These are phyloP conservation scores for Cacatua alba DNA, from an alignment of 2,113 vertebrate species.

Conservation along the genomic window DNA sequence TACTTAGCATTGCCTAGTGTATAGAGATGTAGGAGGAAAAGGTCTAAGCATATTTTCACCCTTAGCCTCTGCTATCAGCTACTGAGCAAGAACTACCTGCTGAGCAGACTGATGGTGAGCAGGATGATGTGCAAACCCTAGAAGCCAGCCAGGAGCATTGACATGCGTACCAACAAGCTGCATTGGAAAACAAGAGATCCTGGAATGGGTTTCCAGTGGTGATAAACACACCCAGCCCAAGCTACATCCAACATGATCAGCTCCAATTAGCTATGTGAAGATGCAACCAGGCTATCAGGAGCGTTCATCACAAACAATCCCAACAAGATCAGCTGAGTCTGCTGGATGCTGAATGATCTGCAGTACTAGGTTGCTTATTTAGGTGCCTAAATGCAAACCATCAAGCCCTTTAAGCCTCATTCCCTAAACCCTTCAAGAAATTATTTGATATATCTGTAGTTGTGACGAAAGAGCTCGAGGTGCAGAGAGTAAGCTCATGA, in stretches of 20 bases:
- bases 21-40: background rate
- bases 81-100: background rate
- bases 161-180: accelerated
- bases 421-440: background rate
- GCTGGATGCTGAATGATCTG: background rate
- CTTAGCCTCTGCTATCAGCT: background rate
- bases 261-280: background rate
- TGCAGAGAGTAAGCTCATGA: background rate
- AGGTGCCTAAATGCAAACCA: background rate
- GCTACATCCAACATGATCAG: background rate
- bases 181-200: background rate
- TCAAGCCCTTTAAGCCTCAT: background rate
- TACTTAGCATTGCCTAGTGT: background rate
- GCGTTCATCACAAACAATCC: background rate
- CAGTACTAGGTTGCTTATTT: background rate
- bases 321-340: background rate
- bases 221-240: background rate
- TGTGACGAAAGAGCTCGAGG: background rate
- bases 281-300: background rate
- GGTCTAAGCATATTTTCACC: background rate
- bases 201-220: background rate
- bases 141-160: background rate
- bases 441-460: background rate
- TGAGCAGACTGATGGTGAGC: background rate
- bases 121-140: background rate